Base-by-base conservation (phyloP, 2,888 invertebrate genomes). In the Hylaea fasciaria region DNA sequence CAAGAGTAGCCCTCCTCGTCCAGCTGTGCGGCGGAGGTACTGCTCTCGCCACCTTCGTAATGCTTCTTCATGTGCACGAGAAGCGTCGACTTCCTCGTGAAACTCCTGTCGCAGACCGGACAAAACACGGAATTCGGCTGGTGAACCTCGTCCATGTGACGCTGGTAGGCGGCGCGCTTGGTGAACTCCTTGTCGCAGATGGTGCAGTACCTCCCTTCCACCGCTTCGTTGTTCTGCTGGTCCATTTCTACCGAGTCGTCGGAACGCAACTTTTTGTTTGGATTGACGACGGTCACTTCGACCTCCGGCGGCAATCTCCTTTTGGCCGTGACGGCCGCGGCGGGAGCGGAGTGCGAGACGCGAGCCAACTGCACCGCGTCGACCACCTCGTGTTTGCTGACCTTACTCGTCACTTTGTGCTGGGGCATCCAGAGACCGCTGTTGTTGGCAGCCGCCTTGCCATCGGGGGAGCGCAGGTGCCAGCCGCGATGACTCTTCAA, bases 401-500 rank as follows among this genome's bases (percentile, higher is more conserved):
- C 86, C 74, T 93, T 93, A 66, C 82, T 91, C 9, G 93, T 92
- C 14, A 92, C 92, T 77, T 92, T 92, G 68, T 91, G 90, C 67
- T 93, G 93, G 2, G 93, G 93, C 93, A 93, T 93, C 93, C 93
- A 93, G 2, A 93, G 82, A 0, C 92, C 93, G 28, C 85, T 82
- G 58, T 93, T 93, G 62, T 92, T 93, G 7, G 92, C 93, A 14
- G 93, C 93, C 37, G 93, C 93, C 75, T 93, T 93, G 2, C 92
- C 90, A 66, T 92, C 91, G 2, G 93, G 93, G 0, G 94, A 93
- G 17, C 95, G 92, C 58, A 94, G 90, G 75, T 95, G 95, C 91
- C 95, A 94, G 10, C 95, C 95, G 48, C 94, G 89, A 78, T 95
- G 95, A 67, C 94, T 94, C 66, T 94, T 94, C 51, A 95, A 76